These are phyloP conservation scores for Rattus norvegicus DNA, from an alignment of 2,113 vertebrate species.

Conservation along the genomic window DNA sequence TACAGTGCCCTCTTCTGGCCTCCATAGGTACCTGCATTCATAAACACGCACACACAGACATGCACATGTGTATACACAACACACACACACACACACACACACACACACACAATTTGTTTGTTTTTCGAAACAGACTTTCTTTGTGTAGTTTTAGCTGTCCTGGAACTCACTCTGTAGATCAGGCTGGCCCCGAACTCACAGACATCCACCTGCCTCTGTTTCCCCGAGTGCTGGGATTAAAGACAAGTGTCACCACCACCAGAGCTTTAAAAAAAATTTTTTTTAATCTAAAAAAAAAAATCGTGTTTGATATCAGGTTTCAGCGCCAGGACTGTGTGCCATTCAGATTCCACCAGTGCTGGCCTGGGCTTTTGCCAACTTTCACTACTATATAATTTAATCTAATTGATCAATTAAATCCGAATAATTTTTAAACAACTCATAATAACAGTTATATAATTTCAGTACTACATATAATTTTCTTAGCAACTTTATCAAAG, in stretches of 20 bases:
- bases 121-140: not conserved
- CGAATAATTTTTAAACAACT: conserved; percentile 84
- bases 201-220: not conserved
- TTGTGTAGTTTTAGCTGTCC: not conserved
- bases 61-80: too few species aligned
- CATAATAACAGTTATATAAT: conserved; percentile 75
- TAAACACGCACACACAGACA: too few species aligned
- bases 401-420: conserved; percentile 85
- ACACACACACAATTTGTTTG: not conserved
- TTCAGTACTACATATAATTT: conserved; percentile 79
- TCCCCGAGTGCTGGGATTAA: not conserved
- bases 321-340: conserved; percentile 28
- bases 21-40: not conserved
- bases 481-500: conserved; percentile 75
- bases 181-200: not conserved
- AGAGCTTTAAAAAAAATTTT: not conserved
- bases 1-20: not conserved
- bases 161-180: not conserved
- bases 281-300: conserved; percentile 8
- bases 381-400: conserved; percentile 72
- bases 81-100: too few species aligned
- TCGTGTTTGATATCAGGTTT: not conserved
- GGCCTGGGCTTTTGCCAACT: conserved; percentile 70
- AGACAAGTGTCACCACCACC: not conserved
- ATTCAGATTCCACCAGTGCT: conserved; percentile 53